Evolutionary conservation across 2,113 vertebrate genomes (phyloP).

Genomic region (Atrichornis clamosus): DNA sequence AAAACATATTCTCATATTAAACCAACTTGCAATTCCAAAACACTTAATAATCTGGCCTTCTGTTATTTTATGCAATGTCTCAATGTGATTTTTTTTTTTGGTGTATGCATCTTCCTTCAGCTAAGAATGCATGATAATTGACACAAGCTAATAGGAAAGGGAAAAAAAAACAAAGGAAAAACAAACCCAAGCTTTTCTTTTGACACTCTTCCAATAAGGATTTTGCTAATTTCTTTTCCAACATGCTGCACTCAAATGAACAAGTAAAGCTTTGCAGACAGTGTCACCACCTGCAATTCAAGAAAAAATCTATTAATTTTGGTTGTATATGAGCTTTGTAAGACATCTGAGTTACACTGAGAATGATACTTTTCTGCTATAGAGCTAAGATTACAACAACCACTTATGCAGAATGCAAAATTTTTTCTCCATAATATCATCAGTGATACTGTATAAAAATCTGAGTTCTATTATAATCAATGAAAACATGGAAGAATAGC

Average conservation of each 20-base stretch:
- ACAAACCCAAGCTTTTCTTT: not conserved
- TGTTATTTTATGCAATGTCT: not conserved
- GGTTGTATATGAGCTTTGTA: not conserved
- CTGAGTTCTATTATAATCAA: not conserved
- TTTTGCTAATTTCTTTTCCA: not conserved
- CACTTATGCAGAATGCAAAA: not conserved
- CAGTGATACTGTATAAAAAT: not conserved
- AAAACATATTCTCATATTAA: not conserved
- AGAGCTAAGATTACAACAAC: not conserved
- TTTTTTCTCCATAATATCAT: not conserved
- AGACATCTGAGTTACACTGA: not conserved
- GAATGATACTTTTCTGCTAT: not conserved
- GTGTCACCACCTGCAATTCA: not conserved
- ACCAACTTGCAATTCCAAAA: not conserved
- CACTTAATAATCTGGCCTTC: not conserved
- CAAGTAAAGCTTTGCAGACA: not conserved
- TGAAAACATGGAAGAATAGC: not conserved
- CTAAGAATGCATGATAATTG: not conserved
- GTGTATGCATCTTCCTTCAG: not conserved
- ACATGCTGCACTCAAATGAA: not conserved
- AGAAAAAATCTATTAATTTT: not conserved
- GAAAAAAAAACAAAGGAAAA: not conserved
- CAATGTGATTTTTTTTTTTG: not conserved
- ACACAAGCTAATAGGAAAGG: not conserved
- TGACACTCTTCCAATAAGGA: rapidly evolving